phyloP scores from a whole-genome alignment of 2,797 vertebrate genomes.

The Macroramphosus scolopax region DNA sequence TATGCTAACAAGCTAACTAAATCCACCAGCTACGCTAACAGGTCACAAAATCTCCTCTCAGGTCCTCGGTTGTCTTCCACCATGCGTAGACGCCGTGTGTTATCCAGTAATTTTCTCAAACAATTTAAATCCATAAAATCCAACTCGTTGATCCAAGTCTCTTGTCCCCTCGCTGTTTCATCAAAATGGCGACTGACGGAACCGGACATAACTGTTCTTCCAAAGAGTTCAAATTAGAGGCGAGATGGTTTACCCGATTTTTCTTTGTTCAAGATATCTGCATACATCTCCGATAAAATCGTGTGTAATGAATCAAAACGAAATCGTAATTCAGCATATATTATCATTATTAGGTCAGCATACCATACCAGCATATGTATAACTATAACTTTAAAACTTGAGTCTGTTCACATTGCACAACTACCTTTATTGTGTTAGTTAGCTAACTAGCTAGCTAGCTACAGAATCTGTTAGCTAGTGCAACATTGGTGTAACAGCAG shows the following conservation, averaged over 20 bases:
- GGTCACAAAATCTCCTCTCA: slow-evolving; percentile 14
- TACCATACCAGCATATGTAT: too few relatives aligned
- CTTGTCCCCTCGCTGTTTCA: slow-evolving; percentile 67
- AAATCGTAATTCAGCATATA: too few relatives aligned
- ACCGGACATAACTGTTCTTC: slow-evolving; percentile 36
- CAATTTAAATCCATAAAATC: slow-evolving; percentile 57
- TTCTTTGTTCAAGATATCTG: too few relatives aligned
- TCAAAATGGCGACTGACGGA: slow-evolving; percentile 73
- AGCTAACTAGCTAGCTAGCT: too few relatives aligned
- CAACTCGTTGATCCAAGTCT: slow-evolving; percentile 11
- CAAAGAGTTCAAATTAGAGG: slow-evolving; percentile 5
- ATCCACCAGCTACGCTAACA: slow-evolving; percentile 23
- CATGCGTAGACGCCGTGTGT: background rate
- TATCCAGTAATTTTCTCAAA: slow-evolving; percentile 27
- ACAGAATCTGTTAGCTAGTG: too few relatives aligned
- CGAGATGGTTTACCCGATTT: background rate
- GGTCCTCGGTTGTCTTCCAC: background rate
- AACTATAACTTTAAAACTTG: too few relatives aligned
- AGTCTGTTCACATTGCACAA: too few relatives aligned
- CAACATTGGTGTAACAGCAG: too few relatives aligned
- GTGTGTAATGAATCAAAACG: too few relatives aligned
- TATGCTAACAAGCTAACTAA: slow-evolving; percentile 39
- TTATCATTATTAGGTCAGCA: too few relatives aligned
- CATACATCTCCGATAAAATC: too few relatives aligned
- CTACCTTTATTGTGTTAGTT: too few relatives aligned